Evolutionary conservation across 2,113 vertebrate genomes (phyloP), one percentile per base, ranked within the genome.

Genomic region (Macheiramphus alcinus): DNA sequence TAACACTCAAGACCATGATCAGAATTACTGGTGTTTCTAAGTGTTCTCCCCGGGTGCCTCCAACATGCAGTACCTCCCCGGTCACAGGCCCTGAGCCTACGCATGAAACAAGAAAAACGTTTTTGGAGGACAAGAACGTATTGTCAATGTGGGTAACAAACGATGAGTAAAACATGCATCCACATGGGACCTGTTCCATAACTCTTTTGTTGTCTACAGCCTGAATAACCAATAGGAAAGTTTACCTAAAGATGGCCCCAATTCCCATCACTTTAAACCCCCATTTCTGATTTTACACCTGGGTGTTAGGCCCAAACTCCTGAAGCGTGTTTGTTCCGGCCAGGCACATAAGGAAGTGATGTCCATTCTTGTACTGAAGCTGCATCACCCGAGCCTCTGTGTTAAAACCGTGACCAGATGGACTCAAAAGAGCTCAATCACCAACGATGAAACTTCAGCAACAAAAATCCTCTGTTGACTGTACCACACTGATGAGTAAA

Each of bases 331-430:
- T 45, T 40, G 40, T 31, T 61, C 42, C 40, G 23, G 53, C 8
- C 74, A 25, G 23, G 38, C 15, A 16, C 3, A 34, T 0, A 15
- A 20, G 56, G 23, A 79, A 25, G 23, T 1, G 7, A 36, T 16
- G 36, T 13, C 19, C 36, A 20, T 16, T 38, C 18, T 48, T 61
- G 38, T 42, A 26, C 34, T 59, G 47, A 59, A 74, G 38, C 42
- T 55, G 50, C 50, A 45, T 11, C 20, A 40, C 20, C 29, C 13
- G 4, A 82, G 18, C 34, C n/a, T 68, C 32, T 42, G n/a, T 36
- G 21, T 38, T 42, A 53, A 32, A 48, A 5, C n/a, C 0, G 1
- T 13, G 50, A 68, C 40, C 1, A 1, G 12, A 75, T 3, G 34
- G 59, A 82, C 36, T 36, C 67, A 21, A 2, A 31, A 31, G 50